Conservation (phyloP, 2,888 invertebrate genomes). For the Eristalis arbustorum region DNA sequence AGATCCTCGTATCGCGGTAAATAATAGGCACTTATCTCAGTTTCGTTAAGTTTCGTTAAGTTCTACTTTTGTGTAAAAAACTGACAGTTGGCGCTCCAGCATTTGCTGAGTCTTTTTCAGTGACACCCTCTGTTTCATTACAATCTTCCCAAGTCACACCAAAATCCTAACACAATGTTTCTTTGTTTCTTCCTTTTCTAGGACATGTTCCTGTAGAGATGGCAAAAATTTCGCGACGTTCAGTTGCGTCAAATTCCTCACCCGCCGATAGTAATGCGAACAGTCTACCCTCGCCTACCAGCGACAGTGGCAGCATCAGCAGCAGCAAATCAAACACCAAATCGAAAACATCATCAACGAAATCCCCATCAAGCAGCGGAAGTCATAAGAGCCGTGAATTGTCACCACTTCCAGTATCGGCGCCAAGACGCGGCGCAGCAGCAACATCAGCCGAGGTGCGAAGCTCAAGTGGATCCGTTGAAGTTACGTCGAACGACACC, state of each 20-base stretch:
- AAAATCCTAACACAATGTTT: neutral
- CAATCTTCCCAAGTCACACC: neutral
- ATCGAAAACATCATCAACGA: conserved; percentile 72
- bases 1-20: no score
- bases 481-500: conserved; percentile 52
- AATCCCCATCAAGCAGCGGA: conserved; percentile 58
- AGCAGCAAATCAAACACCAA: conserved; percentile 59
- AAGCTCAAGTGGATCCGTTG: conserved; percentile 40
- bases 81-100: no score
- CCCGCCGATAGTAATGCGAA: conserved; percentile 65
- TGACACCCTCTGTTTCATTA: neutral
- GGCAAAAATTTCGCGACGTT: conserved; percentile 81
- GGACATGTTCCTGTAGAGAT: conserved; percentile 80
- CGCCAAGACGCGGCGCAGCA: conserved; percentile 40
- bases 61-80: no score
- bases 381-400: conserved; percentile 23
- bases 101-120: neutral
- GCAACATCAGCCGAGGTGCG: conserved; percentile 48
- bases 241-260: conserved; percentile 74
- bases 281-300: conserved; percentile 74
- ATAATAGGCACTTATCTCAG: no score
- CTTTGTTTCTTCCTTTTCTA: conserved; percentile 71
- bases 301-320: conserved; percentile 71
- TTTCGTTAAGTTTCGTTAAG: no score
- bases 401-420: conserved; percentile 29